Base-by-base conservation (phyloP, 2,113 vertebrate species). In the Pteruthius melanotis region DNA sequence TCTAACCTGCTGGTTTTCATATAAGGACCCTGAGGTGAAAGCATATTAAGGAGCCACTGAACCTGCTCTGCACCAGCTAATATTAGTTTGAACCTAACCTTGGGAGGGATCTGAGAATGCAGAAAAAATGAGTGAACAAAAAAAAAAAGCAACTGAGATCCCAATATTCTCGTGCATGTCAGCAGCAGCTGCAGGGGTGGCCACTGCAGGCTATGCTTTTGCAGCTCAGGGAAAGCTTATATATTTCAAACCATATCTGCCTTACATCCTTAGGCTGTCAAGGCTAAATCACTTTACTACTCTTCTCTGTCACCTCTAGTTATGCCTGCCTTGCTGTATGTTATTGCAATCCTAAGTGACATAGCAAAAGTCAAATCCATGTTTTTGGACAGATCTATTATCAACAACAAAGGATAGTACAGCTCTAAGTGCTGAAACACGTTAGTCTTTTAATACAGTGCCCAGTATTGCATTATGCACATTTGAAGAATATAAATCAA, bases 371-470 rank as follows among this genome's bases (percentile, higher is more conserved):
- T 60, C 65, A 95, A 0, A 44, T 78, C 44, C 70, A 92, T 71
- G 20, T 93, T 65, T 74, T 96, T 9, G 60, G 86, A 94, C 93
- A 86, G 78, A 86, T 89, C 27, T 88, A 33, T 90, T 82, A 93
- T 9, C 40, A 95, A 50, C 31, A 89, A 27, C 52, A 70, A 75
- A 80, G 53, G 11, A 49, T 3, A 71, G 60, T 15, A 30, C 2
- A 87, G 42, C 21, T 40, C n/a, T 21, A 50, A 23, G 35, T 94
- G 45, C 82, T 87, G 26, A n/a, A 95, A 77, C 4, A 6, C 3
- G 5, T 14, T 6, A 56, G 50, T 40, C 74, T 30, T 39, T 85
- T 69, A 85, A 85, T 13, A 78, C 7, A 90, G 79, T 37, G 72
- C 68, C 39, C 17, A 11, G 30, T 30, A 66, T 15, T 78, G 6